Base-by-base conservation (phyloP, 2,113 vertebrate species). In the Cisticola juncidis region DNA sequence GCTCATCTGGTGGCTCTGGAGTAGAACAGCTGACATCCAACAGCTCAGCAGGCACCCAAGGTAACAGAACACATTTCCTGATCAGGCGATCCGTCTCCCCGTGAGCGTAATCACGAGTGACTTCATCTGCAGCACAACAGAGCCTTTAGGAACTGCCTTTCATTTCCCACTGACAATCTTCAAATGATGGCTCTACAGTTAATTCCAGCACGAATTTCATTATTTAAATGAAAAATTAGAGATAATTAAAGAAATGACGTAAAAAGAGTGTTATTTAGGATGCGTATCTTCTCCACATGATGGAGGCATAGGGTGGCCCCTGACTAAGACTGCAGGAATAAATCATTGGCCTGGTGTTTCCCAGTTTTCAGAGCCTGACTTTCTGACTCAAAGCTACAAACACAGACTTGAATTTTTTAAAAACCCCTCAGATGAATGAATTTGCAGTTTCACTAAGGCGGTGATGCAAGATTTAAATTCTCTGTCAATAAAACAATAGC, bases 21-120 rank as follows among this genome's bases (percentile, higher is more conserved):
- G 98, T 98, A 69, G 80, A 84, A 17, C 86, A 97, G 96, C 96
- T 98, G 71, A 99, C 81, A 33, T 96, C 98, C 83, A 97, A 66
- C 66, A 98, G 45, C 50, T 99, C 98, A 26, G 84, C 7, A 3
- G 98, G 97, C 45, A 96, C 91, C 99, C 99, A 99, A 0, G 99
- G 99, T 69, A 99, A 96, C 91, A 99, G 91, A 42, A 98, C 93
- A 86, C 99, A 99, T 28, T 69, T 98, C 94, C 99, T 98, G 92
- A 99, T 81, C 93, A 99, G 96, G 12, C 97, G 96, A 86, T 99
- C 95, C 0, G 95, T 87, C 95, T 99, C 99, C 26, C 99, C 99
- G 0, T 99, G 98, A 8, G 99, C 96, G 4, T 98, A 99, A 96
- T 99, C 99, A 42, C 99, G 98, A 15, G 99, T 99, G 48, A 99